Conservation (phyloP, 2,888 invertebrate genomes). For the Ashinkailepas kermadecensis region DNA sequence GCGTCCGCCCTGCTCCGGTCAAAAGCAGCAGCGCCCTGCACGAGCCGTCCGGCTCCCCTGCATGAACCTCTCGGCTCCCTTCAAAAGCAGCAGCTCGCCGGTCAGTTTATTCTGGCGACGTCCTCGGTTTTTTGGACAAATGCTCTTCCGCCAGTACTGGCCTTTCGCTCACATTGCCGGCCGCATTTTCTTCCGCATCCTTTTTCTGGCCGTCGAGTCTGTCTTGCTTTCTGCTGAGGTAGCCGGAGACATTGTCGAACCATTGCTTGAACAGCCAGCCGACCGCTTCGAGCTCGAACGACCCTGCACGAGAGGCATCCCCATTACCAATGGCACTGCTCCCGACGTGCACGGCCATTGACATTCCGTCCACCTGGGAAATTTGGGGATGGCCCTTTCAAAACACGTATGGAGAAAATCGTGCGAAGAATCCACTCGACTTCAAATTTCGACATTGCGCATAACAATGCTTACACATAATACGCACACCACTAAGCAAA, state of each 20-base stretch:
- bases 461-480: background rate
- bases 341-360: background rate
- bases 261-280: constrained; percentile 12
- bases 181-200: background rate
- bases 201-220: constrained; percentile 30
- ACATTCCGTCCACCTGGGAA: background rate
- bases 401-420: background rate
- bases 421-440: background rate
- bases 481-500: background rate
- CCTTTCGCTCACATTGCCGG: background rate
- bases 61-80: too few relatives aligned
- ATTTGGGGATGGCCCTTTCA: background rate
- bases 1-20: background rate
- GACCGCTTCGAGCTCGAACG: background rate
- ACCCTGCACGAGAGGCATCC: background rate
- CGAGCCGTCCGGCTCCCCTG: too few relatives aligned
- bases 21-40: too few relatives aligned
- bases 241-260: constrained; percentile 9
- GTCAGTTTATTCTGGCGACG: background rate
- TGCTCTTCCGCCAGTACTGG: background rate
- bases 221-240: constrained; percentile 33
- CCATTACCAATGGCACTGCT: background rate
- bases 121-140: background rate
- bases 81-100: too few relatives aligned
- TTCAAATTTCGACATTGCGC: background rate